Base-by-base conservation (phyloP, 2,797 vertebrate species). In the Acropternis orthonyx region DNA sequence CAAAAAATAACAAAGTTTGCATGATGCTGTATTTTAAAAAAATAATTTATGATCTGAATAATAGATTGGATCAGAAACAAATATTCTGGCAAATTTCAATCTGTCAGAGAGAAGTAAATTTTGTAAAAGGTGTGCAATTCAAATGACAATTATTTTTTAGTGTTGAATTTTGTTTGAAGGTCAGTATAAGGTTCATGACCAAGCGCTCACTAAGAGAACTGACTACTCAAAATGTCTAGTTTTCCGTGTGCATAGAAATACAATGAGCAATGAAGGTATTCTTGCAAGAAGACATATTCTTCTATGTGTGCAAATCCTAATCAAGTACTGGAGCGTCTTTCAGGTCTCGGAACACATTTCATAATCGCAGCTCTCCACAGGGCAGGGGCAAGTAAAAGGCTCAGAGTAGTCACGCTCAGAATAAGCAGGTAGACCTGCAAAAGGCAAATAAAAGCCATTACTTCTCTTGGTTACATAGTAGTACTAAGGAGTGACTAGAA, bases 321-420 rank as follows among this genome's bases (percentile, higher is more conserved):
- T 99, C 98, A 99, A 80, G 98, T 98, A 89, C 98, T 96, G 2
- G 97, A 97, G 91, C 98, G 98, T 87, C 98, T 98, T 88, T 99
- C 99, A 2, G 97, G 89, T 67, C 98, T 98, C 0, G 98, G 98
- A 86, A 98, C 97, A 91, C 98, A 99, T 94, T 97, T 98, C 90
- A 98, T 98, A 32, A 98, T 98, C 0, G 99, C 98, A 26, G 98
- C 98, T 97, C 97, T 99, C 99, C 99, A 99, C 55, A 99, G 97
- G 66, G 98, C 98, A 0, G 99, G 99, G 16, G 99, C 99, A 80
- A 99, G 98, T 49, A 99, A 95, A 92, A 99, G 98, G 97, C 99
- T 99, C 80, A 99, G 98, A 8, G 99, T 99, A 65, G 99, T 99
- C 91, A 99, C 99, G 39, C 99, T 99, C 91, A 99, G 98, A 86